These are phyloP conservation scores for Monochamus saltuarius DNA, from an alignment of 1,140 invertebrate genomes.

Conservation along the genomic window DNA sequence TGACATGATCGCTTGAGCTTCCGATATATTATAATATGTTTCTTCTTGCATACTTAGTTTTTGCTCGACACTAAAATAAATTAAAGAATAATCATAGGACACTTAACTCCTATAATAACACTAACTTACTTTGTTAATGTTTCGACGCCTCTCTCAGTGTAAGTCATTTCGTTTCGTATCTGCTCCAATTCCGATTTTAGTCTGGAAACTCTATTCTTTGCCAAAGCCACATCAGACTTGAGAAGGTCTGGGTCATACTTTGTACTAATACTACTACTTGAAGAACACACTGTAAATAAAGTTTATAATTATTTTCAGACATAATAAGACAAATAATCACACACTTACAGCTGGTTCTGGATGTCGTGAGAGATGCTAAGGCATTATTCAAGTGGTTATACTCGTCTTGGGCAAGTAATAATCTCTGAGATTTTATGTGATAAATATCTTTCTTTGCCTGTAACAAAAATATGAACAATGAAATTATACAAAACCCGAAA, in stretches of 20 bases:
- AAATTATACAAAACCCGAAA: not conserved
- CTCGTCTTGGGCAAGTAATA: constrained; percentile 91
- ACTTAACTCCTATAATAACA: not conserved
- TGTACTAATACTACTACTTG: constrained; percentile 82
- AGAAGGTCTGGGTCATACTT: constrained; percentile 93
- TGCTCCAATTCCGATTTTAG: constrained; percentile 89
- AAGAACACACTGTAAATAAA: constrained; percentile 78
- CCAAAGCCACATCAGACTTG: constrained; percentile 87
- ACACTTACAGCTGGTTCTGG: constrained; percentile 81
- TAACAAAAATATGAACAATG: constrained; percentile 50
- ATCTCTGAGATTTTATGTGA: constrained; percentile 90
- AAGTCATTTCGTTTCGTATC: constrained; percentile 87
- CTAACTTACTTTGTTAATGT: constrained; percentile 79
- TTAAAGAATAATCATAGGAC: constrained; percentile 6
- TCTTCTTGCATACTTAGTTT: constrained; percentile 81
- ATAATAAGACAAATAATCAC: not conserved
- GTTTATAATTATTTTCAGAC: not conserved
- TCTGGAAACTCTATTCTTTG: constrained; percentile 83
- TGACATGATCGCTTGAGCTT: constrained; percentile 91
- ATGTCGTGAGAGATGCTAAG: constrained; percentile 77
- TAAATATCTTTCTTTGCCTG: constrained; percentile 96
- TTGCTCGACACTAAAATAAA: constrained; percentile 76
- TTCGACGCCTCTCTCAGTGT: constrained; percentile 89
- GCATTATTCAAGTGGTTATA: constrained; percentile 92
- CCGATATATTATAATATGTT: constrained; percentile 86